phyloP scores from a whole-genome alignment of 2,888 invertebrate genomes.

The Standfussiana lucernea region DNA sequence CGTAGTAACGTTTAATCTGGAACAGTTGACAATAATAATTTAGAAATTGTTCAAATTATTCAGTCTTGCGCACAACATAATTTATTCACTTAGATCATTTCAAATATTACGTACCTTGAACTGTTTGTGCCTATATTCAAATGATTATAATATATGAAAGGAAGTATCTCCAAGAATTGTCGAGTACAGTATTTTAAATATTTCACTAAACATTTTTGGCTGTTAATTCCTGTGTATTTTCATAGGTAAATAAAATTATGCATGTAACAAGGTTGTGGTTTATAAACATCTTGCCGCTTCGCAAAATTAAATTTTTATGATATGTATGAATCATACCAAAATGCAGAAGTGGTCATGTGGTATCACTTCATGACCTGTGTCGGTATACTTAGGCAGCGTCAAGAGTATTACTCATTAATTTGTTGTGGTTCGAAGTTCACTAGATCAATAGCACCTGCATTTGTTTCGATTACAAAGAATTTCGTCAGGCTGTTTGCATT shows the following conservation, averaged over 20 bases:
- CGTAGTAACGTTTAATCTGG: conserved; percentile 95
- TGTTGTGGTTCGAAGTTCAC: conserved; percentile 9
- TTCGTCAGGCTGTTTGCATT: background rate
- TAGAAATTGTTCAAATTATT: background rate
- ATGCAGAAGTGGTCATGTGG: background rate
- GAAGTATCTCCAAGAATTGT: background rate
- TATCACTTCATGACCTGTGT: conserved; percentile 6
- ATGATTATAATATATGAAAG: background rate
- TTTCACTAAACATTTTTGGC: background rate
- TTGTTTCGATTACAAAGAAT: background rate
- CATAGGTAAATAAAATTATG: conserved; percentile 1
- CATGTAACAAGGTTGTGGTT: conserved; percentile 9
- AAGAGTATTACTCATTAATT: conserved; percentile 8
- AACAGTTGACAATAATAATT: conserved; percentile 20
- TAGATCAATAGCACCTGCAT: background rate
- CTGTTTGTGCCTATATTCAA: background rate
- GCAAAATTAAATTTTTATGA: conserved; percentile 6
- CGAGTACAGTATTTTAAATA: background rate
- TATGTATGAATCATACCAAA: background rate
- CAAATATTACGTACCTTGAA: background rate
- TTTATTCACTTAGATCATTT: background rate
- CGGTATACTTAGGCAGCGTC: background rate
- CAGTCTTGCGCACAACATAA: background rate
- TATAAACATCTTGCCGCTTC: background rate
- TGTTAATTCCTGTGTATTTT: background rate